Conservation (phyloP, 2,797 vertebrate genomes). For the Serranus cabrilla region DNA sequence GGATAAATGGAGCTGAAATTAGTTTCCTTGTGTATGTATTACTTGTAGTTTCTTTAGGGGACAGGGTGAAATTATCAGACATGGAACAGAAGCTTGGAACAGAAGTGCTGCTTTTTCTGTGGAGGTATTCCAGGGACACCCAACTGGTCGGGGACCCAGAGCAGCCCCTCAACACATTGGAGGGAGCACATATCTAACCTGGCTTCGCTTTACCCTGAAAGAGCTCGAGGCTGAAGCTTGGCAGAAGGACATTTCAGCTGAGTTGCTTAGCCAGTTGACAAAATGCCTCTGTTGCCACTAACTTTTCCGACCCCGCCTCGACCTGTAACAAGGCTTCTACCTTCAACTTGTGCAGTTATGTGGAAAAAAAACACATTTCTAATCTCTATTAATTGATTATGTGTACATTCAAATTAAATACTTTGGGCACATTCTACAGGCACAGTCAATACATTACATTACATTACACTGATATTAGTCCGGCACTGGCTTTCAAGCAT, state of each 20-base stretch:
- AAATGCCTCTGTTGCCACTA: neutral
- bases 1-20: neutral
- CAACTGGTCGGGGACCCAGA: neutral
- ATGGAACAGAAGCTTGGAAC: neutral
- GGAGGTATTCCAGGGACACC: neutral
- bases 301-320: neutral
- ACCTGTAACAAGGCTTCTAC: neutral
- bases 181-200: neutral
- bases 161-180: neutral
- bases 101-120: neutral
- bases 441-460: no score
- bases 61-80: neutral
- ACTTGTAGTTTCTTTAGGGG: no score
- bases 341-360: neutral
- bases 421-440: no score
- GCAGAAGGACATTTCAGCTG: neutral
- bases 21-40: neutral
- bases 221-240: neutral
- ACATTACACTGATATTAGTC: no score
- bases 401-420: no score
- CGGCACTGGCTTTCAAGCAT: no score
- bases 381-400: no score
- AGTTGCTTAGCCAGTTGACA: neutral
- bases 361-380: neutral
- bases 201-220: neutral